phyloP scores from a whole-genome alignment of 2,113 vertebrate genomes.

The Nothobranchius furzeri region DNA sequence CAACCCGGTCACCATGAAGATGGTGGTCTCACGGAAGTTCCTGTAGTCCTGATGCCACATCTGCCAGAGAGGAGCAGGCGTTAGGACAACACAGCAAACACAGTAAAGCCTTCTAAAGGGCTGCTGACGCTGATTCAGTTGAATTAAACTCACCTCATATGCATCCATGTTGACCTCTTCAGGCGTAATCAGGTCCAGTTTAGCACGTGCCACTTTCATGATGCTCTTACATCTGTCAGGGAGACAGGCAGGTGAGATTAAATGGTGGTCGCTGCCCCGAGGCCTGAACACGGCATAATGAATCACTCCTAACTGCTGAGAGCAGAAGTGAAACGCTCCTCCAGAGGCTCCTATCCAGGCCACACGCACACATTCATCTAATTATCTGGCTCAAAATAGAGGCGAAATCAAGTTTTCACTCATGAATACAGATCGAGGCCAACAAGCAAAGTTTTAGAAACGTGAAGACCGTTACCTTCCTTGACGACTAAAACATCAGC shows the following conservation, averaged over 20 bases:
- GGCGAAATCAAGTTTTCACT: conserved; percentile 75
- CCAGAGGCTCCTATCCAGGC: conserved; percentile 72
- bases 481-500: conserved; percentile 8
- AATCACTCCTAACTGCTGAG: conserved; percentile 76
- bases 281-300: conserved; percentile 68
- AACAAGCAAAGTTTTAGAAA: conserved; percentile 60
- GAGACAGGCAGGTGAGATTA: conserved; percentile 53
- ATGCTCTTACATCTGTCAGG: conserved; percentile 91
- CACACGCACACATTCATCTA: conserved; percentile 71
- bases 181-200: conserved; percentile 95
- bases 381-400: conserved; percentile 79
- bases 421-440: conserved; percentile 76
- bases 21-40: conserved; percentile 91
- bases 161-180: conserved; percentile 96
- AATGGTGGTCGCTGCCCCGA: conserved; percentile 47
- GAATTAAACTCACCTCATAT: conserved; percentile 85
- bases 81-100: neutral
- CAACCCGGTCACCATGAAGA: conserved; percentile 92
- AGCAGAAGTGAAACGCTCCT: conserved; percentile 74
- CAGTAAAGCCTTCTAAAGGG: neutral
- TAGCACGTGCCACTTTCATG: conserved; percentile 95
- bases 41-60: conserved; percentile 95
- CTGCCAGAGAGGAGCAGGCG: conserved; percentile 67
- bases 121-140: neutral
- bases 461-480: conserved; percentile 6